Percentiles rank a stretch among this genome's conserved stretches.
These are phyloP conservation scores for Tetanocera ferruginea DNA, from an alignment of 2,888 invertebrate species.

Conservation along the genomic window DNA sequence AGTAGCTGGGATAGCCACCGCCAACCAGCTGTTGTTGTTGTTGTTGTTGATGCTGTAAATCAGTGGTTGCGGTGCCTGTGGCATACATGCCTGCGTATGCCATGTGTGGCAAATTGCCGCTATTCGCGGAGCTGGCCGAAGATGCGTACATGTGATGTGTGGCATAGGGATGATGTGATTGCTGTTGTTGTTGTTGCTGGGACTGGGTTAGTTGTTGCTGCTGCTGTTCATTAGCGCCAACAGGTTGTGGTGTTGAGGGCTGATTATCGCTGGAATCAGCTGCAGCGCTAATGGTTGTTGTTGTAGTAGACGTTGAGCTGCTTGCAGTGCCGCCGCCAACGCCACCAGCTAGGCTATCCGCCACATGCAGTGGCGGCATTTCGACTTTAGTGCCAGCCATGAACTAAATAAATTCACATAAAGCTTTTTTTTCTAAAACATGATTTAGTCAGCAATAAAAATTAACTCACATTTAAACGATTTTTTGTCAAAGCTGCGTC, in stretches of 20 bases:
- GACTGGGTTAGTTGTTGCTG: slow-evolving; percentile 71
- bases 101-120: slow-evolving; percentile 48
- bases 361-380: slow-evolving; percentile 67
- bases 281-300: slow-evolving; percentile 75
- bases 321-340: slow-evolving; percentile 36
- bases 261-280: slow-evolving; percentile 81
- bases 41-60: slow-evolving; percentile 50
- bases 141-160: slow-evolving; percentile 47
- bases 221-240: slow-evolving; percentile 42
- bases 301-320: slow-evolving; percentile 42
- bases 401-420: slow-evolving; percentile 51
- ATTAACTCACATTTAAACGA: not conserved
- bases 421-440: not conserved
- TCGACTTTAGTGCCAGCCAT: slow-evolving; percentile 64
- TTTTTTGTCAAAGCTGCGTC: too few species aligned
- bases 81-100: slow-evolving; percentile 51
- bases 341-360: slow-evolving; percentile 53
- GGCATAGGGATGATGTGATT: slow-evolving; percentile 56
- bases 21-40: slow-evolving; percentile 46
- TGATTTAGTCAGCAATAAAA: not conserved
- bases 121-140: slow-evolving; percentile 49
- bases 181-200: slow-evolving; percentile 71
- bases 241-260: slow-evolving; percentile 69
- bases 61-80: slow-evolving; percentile 46
- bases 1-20: slow-evolving; percentile 58